Evolutionary conservation across 1,140 invertebrate genomes (phyloP), one percentile per base, ranked within the genome.

Genomic region (Nixonia krombeini): DNA sequence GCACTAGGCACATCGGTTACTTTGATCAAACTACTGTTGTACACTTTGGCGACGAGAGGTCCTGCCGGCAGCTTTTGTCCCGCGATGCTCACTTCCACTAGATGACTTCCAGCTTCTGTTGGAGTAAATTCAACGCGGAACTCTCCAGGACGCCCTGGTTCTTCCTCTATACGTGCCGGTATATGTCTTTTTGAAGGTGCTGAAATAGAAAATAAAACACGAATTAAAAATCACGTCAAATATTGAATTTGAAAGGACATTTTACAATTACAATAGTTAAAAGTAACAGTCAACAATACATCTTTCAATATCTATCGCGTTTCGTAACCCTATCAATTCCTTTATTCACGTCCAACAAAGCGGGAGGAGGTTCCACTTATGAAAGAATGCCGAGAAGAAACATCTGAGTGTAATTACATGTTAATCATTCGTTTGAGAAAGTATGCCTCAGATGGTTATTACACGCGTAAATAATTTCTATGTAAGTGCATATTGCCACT

Each of bases 1-100:
- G 94, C 94, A 73, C 94, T 94, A 80, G 91, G 93, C 35, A 97
- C 93, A 84, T 98, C 96, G 28, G 93, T 93, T 58, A 98, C 94
- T 86, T 93, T 91, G 75, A 97, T 97, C 37, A 96, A 88, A 63
- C 92, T 93, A 61, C 94, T 91, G 84, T 97, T 95, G 82, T 97
- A 97, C 44, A 95, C 95, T 88, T 97, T 97, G 64, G 94, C 94
- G 47, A 96, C 89, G 35, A 96, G 88, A 10, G 94, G 94, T 35
- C 93, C 94, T 56, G 91, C 92, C 72, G 92, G 91, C 62, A 96
- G 85, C 85, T 95, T 94, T 78, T 94, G 92, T 58, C 94, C 94
- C 64, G 90, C 92, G 45, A 96, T 92, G 59, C 89, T 89, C 68
- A 95, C 92, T 83, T 97, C 95, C 63, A 97, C 91, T 18, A 95